Base-by-base conservation (phyloP, 2,113 vertebrate species). In the Alligator sinensis region DNA sequence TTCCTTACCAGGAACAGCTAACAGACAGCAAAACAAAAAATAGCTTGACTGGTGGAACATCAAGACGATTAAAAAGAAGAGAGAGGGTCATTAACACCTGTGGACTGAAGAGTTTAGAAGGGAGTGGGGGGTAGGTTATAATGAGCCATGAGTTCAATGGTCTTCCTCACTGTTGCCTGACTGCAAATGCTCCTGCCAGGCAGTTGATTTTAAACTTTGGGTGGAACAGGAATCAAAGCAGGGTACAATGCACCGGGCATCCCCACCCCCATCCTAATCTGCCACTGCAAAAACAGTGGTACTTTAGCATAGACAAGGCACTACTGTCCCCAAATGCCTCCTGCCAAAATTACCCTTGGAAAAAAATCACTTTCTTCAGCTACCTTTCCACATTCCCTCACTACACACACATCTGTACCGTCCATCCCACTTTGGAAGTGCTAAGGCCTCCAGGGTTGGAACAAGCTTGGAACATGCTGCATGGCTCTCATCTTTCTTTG, bases 131-230 rank as follows among this genome's bases (percentile, higher is more conserved):
- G 47, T 47, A 47, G 47, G 47, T 47, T 47, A 47, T 9, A 47
- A 47, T 47, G 47, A 47, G 47, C 47, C 47, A 47, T 47, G 47
- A 47, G 9, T 9, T 47, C 47, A 47, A 47, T 47, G 7, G 47
- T 47, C 47, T 47, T 9, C 47, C 47, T 47, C 47, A 47, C 47
- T 47, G 47, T 47, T 47, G 80, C 15, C 17, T 83, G 25, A 63
- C 59, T 81, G 68, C 85, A 91, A 96, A 82, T 84, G 77, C 72
- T 81, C 68, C 84, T 95, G 91, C n/a, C 16, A 82, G 22, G 78
- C 9, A 4, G 47, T 19, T 47, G 61, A 3, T 75, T 47, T 47
- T 47, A 47, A 80, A 13, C 30, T 82, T 38, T 1, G 0, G 4
- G 77, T 57, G 55, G 82, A 89, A 55, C 7, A 86, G 11, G 11